Conservation (phyloP, 2,888 invertebrate genomes). For the Entomobrya multifasciata region DNA sequence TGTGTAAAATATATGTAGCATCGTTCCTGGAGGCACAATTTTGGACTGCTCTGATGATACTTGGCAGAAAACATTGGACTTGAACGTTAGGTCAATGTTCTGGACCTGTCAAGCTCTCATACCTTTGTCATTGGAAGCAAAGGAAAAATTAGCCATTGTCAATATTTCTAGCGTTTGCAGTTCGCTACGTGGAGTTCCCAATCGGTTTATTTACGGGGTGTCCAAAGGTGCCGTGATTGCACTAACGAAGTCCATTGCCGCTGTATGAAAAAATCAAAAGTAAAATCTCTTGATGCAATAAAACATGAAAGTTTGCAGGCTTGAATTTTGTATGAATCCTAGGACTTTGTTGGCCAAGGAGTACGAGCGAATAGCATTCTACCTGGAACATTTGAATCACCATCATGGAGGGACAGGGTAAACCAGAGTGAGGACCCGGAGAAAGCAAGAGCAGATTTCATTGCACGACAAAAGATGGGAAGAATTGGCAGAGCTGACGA, state of each 20-base stretch:
- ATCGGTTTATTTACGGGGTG: conserved; percentile 80
- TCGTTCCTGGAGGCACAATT: conserved; percentile 80
- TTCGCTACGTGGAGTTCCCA: conserved; percentile 79
- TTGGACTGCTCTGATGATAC: conserved; percentile 78
- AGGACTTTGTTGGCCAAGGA: conserved; percentile 80
- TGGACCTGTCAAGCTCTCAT: conserved; percentile 80
- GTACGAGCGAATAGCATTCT: conserved; percentile 80
- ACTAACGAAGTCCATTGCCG: conserved; percentile 80
- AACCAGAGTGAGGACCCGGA: conserved; percentile 75
- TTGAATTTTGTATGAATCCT: neutral
- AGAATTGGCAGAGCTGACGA: conserved; percentile 80
- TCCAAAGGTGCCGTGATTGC: conserved; percentile 80
- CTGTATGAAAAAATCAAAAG: conserved; percentile 54
- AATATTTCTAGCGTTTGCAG: conserved; percentile 80
- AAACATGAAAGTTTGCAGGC: neutral
- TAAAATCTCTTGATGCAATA: too few species aligned
- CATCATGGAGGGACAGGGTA: conserved; percentile 77
- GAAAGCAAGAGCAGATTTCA: conserved; percentile 78
- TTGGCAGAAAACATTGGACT: conserved; percentile 80
- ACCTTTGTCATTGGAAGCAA: conserved; percentile 77
- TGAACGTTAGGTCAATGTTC: conserved; percentile 80
- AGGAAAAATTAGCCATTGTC: conserved; percentile 78
- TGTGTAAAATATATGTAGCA: conserved; percentile 51
- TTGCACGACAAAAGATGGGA: conserved; percentile 80
- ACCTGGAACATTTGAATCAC: conserved; percentile 80